Conservation (phyloP, 2,113 vertebrate genomes). For the Nycticorax nycticorax region DNA sequence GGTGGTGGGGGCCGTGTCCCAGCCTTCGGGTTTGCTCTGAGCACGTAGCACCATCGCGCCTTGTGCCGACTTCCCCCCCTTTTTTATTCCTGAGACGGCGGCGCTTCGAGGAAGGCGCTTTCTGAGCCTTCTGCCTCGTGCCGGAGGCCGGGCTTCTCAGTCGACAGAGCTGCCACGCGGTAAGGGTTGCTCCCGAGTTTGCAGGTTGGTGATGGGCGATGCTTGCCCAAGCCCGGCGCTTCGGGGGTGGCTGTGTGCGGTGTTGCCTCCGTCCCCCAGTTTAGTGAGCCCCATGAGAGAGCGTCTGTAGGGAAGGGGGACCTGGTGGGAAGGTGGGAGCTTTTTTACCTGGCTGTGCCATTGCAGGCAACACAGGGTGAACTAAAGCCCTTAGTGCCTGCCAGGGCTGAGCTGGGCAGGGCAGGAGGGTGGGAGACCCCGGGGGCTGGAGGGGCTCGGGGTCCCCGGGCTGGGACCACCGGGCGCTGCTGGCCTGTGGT, state of each 20-base stretch:
- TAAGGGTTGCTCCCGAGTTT: background rate
- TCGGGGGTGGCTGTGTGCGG: fast-evolving
- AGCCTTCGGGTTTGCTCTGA: background rate
- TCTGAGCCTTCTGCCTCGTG: background rate
- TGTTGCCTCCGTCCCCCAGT: background rate
- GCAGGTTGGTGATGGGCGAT: background rate
- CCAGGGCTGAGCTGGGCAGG: too few species aligned
- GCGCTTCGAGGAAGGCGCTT: background rate
- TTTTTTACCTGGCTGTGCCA: background rate
- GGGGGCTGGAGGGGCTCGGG: fast-evolving
- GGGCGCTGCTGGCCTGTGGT: fast-evolving
- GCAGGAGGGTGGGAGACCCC: too few species aligned
- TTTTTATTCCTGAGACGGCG: background rate
- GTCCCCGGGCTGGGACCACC: fast-evolving
- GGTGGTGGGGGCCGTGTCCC: background rate
- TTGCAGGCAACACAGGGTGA: background rate
- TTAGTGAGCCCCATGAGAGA: fast-evolving
- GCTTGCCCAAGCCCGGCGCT: background rate
- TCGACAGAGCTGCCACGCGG: background rate
- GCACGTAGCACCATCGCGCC: background rate
- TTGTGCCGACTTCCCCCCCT: background rate
- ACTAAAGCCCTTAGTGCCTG: too few species aligned
- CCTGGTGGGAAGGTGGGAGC: background rate
- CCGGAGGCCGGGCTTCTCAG: background rate
- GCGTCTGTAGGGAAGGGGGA: background rate